These are phyloP conservation scores for Cheilosia variabilis DNA, from an alignment of 2,888 invertebrate genomes.

Conservation along the genomic window DNA sequence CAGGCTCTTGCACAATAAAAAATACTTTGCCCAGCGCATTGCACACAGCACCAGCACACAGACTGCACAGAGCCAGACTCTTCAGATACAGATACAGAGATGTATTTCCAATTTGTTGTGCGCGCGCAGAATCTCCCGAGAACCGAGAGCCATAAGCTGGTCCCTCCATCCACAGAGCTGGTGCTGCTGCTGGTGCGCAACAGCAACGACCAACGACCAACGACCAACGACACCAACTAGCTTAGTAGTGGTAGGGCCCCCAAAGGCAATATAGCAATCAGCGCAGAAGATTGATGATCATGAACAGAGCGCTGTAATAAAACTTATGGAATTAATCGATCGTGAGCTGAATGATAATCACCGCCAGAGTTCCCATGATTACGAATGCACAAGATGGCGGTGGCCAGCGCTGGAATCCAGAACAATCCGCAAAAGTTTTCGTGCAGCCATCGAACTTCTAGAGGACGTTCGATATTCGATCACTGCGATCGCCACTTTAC, in stretches of 20 bases:
- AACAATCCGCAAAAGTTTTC: conserved; percentile 56
- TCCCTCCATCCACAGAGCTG: background rate
- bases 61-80: conserved; percentile 18
- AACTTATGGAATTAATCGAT: conserved; percentile 75
- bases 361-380: conserved; percentile 73
- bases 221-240: too few species aligned
- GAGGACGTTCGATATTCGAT: conserved; percentile 69
- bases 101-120: conserved; percentile 60
- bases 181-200: background rate
- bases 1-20: conserved; percentile 53
- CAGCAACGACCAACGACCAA: conserved; percentile 1
- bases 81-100: background rate
- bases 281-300: conserved; percentile 74
- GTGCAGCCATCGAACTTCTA: conserved; percentile 54
- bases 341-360: conserved; percentile 75
- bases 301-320: conserved; percentile 66
- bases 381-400: conserved; percentile 52
- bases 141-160: conserved; percentile 9
- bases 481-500: conserved; percentile 55
- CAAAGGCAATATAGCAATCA: conserved; percentile 72
- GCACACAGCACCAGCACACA: conserved; percentile 13
- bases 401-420: conserved; percentile 53
- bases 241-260: conserved; percentile 36
- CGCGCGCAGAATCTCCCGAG: conserved; percentile 49
- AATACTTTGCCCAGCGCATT: conserved; percentile 28